Conservation (phyloP, 2,888 invertebrate species). For the Diadegma fenestrale region DNA sequence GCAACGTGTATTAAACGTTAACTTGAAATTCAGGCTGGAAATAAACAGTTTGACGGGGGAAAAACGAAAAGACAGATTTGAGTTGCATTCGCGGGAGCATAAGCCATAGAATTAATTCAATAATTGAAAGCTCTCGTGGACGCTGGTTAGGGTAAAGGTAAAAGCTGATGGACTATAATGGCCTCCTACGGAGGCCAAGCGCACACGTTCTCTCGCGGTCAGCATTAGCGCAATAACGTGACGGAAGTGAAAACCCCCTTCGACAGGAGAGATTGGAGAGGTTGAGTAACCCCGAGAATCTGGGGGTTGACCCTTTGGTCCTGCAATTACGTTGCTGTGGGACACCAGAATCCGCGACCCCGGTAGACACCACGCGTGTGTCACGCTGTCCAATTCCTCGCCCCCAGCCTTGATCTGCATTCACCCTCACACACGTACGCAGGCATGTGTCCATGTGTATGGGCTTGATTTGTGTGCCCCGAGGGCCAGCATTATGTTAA, state of each 20-base stretch:
- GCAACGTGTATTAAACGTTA: not conserved
- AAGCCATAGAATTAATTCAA: constrained; percentile 26
- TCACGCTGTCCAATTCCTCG: constrained; percentile 4
- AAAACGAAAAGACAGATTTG: not conserved
- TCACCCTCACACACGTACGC: constrained; percentile 23
- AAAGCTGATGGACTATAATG: constrained; percentile 43
- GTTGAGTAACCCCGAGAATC: constrained; percentile 31
- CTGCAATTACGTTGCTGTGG: constrained; percentile 56
- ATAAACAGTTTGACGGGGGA: not conserved
- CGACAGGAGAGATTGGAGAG: constrained; percentile 35
- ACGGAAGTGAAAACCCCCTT: constrained; percentile 43
- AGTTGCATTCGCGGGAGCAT: not conserved
- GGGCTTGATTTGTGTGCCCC: constrained; percentile 71
- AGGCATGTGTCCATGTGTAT: not conserved
- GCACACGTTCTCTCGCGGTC: constrained; percentile 43
- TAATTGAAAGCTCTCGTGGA: constrained; percentile 51
- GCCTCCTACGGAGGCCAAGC: not conserved
- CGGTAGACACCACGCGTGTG: constrained; percentile 24
- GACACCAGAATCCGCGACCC: constrained; percentile 28
- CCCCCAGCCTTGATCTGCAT: constrained; percentile 20
- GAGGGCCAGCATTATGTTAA: constrained; percentile 75
- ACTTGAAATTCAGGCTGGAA: not conserved
- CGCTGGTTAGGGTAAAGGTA: constrained; percentile 26
- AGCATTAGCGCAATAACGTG: constrained; percentile 58
- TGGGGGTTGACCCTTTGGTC: constrained; percentile 59